phyloP scores from a whole-genome alignment of 2,888 invertebrate genomes.

The Sesia apiformis region DNA sequence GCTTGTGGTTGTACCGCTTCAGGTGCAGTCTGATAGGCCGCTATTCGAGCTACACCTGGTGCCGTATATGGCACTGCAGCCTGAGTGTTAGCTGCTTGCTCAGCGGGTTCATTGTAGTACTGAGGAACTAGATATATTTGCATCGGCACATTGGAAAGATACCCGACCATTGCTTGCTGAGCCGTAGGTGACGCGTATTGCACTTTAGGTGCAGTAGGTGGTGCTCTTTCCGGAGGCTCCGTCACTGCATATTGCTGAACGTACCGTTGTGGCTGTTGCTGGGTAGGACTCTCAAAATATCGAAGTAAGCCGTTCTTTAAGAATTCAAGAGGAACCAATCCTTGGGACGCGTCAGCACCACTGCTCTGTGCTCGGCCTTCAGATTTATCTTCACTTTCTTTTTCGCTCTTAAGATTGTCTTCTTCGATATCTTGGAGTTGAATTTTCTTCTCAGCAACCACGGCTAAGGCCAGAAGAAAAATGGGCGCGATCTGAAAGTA shows the following conservation, averaged over 20 bases:
- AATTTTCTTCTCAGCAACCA: conserved; percentile 75
- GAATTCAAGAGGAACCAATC: conserved; percentile 37
- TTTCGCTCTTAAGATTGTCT: conserved; percentile 78
- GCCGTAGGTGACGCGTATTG: conserved; percentile 27
- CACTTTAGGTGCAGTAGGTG: conserved; percentile 19
- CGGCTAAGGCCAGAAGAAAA: conserved; percentile 41
- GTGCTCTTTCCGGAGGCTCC: conserved; percentile 42
- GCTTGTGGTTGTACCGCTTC: conserved; percentile 38
- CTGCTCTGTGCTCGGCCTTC: conserved; percentile 25
- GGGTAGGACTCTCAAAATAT: conserved; percentile 37
- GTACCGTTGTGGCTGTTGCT: conserved; percentile 38
- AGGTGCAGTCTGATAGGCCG: conserved; percentile 29
- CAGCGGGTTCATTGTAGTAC: conserved; percentile 42
- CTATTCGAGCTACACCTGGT: conserved; percentile 18
- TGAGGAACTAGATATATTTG: conserved; percentile 64
- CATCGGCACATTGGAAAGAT: conserved; percentile 61
- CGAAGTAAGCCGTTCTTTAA: conserved; percentile 44
- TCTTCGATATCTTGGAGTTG: conserved; percentile 84
- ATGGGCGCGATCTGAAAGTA: conserved; percentile 59
- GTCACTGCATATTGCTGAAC: conserved; percentile 62
- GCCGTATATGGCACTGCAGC: conserved; percentile 32
- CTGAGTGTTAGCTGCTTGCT: conserved; percentile 22
- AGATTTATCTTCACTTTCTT: conserved; percentile 43
- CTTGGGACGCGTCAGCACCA: conserved; percentile 18
- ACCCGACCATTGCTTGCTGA: conserved; percentile 57